phyloP scores from a whole-genome alignment of 2,888 invertebrate species.

The Ochropacha duplaris region DNA sequence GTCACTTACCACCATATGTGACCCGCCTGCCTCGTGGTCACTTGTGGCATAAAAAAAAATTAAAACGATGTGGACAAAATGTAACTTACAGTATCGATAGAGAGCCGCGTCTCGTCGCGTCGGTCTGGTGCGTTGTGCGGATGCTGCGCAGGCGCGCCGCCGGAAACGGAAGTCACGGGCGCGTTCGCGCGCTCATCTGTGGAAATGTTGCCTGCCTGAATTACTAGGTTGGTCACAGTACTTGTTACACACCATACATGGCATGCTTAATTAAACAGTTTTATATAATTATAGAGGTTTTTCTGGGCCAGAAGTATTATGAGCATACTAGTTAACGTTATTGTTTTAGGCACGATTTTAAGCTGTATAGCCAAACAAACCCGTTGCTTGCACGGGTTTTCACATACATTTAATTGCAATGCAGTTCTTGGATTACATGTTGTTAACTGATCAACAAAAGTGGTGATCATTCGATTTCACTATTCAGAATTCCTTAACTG shows the following conservation, averaged over 20 bases:
- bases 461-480: no score
- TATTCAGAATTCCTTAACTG: no score
- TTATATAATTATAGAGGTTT: neutral
- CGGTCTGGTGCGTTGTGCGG: slow-evolving; percentile 69
- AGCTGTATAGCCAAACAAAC: no score
- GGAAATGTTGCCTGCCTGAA: slow-evolving; percentile 67
- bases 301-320: neutral
- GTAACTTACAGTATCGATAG: slow-evolving; percentile 43
- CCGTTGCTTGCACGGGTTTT: no score
- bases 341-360: neutral
- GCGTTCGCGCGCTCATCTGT: slow-evolving; percentile 77
- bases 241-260: slow-evolving; percentile 5
- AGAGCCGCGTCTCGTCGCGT: slow-evolving; percentile 22
- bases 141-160: slow-evolving; percentile 80
- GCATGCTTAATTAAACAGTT: slow-evolving; percentile 2
- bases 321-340: no score
- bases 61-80: slow-evolving; percentile 12
- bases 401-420: no score
- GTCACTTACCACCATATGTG: no score
- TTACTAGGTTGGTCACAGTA: slow-evolving; percentile 64
- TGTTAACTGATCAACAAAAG: no score
- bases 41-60: no score
- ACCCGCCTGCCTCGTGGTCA: no score
- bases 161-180: slow-evolving; percentile 81
- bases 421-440: no score